These are phyloP conservation scores for Ia io DNA, from an alignment of 2,113 vertebrate species.

Conservation along the genomic window DNA sequence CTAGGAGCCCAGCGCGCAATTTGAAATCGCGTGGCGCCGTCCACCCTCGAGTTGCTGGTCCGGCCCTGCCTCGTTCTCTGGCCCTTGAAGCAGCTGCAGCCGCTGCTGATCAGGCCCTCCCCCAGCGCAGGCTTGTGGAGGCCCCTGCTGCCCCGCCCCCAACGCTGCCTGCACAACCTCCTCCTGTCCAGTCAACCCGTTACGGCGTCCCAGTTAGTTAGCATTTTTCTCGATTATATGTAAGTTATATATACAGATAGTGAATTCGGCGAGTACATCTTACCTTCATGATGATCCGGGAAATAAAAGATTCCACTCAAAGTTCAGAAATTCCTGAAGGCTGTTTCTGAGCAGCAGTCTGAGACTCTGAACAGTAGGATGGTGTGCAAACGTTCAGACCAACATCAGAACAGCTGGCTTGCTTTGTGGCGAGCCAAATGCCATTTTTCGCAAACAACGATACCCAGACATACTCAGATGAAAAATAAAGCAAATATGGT, in stretches of 20 bases:
- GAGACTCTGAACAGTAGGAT: background rate
- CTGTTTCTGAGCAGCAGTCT: background rate
- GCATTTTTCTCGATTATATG: too few relatives aligned
- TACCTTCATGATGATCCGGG: background rate
- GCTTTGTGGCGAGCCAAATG: background rate
- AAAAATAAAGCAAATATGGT: background rate
- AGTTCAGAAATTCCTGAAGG: background rate
- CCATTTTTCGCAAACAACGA: background rate
- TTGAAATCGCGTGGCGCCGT: too few relatives aligned
- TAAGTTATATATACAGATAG: background rate
- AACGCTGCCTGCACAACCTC: too few relatives aligned
- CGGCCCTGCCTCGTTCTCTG: too few relatives aligned
- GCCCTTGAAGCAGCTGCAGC: too few relatives aligned
- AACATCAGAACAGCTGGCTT: background rate
- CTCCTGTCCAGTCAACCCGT: too few relatives aligned
- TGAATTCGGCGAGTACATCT: background rate
- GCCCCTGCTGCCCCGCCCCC: too few relatives aligned
- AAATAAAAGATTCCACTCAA: background rate
- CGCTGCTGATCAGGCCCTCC: too few relatives aligned
- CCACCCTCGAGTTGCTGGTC: too few relatives aligned
- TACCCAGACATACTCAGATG: background rate
- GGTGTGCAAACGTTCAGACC: background rate
- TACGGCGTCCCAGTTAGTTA: too few relatives aligned
- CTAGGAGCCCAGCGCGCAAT: too few relatives aligned
- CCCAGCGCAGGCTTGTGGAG: too few relatives aligned